Percentiles rank a stretch among this genome's conserved stretches.
These are phyloP conservation scores for Drosophila kanekoi DNA, from an alignment of 2,888 invertebrate genomes.

Conservation along the genomic window DNA sequence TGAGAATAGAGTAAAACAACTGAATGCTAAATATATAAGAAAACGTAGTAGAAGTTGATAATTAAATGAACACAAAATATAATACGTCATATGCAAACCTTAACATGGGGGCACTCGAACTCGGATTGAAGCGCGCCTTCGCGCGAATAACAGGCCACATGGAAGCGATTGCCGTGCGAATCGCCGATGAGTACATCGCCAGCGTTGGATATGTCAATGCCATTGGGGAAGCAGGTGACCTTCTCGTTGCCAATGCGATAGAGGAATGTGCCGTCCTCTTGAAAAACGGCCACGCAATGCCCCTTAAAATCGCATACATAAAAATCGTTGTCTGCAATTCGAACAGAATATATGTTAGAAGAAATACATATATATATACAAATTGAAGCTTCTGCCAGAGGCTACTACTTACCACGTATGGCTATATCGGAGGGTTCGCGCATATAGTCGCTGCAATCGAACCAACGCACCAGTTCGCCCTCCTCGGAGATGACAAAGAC, in stretches of 20 bases:
- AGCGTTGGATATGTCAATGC: conserved; percentile 98
- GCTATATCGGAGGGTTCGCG: conserved; percentile 98
- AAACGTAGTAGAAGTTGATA: too few relatives aligned
- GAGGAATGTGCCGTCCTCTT: conserved; percentile 95
- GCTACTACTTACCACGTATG: conserved; percentile 90
- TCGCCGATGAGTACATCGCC: conserved; percentile 98
- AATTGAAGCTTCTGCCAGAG: neutral
- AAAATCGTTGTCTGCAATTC: conserved; percentile 91
- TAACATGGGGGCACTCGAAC: conserved; percentile 98
- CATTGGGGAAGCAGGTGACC: conserved; percentile 98
- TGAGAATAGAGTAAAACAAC: too few relatives aligned
- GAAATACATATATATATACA: neutral
- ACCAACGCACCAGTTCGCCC: conserved; percentile 97
- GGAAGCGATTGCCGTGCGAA: conserved; percentile 98
- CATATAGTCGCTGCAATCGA: conserved; percentile 99
- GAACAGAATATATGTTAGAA: conserved; percentile 2
- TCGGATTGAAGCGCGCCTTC: conserved; percentile 95
- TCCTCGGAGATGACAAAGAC: conserved; percentile 97
- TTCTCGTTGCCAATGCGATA: conserved; percentile 98
- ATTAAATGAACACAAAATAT: too few relatives aligned
- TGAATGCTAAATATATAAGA: too few relatives aligned
- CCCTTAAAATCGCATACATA: conserved; percentile 99
- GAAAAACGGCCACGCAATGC: conserved; percentile 98
- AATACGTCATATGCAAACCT: conserved; percentile 87
- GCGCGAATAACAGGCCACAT: conserved; percentile 97